phyloP scores from a whole-genome alignment of 2,113 vertebrate species.

The Charina bottae region DNA sequence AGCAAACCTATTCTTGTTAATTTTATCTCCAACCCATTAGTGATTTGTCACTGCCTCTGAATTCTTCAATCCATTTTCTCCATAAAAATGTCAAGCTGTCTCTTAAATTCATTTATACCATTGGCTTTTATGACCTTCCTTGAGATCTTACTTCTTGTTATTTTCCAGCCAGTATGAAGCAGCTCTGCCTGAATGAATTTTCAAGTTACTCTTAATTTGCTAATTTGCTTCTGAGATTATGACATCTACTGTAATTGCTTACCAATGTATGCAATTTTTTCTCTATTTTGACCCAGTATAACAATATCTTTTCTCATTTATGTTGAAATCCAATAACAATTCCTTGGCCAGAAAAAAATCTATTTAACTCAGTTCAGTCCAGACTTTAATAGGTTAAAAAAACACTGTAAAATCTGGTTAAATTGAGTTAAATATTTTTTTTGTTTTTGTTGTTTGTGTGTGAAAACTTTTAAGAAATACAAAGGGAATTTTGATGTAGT shows the following conservation, averaged over 20 bases:
- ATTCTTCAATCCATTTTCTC: constrained; percentile 62
- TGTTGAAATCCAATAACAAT: neutral
- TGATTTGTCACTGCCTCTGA: constrained; percentile 68
- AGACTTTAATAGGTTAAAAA: neutral
- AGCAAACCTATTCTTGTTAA: constrained; percentile 70
- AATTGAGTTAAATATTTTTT: neutral
- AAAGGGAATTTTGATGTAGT: neutral
- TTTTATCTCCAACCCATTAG: constrained; percentile 67
- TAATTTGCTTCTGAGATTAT: constrained; percentile 2
- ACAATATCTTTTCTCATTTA: neutral
- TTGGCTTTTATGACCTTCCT: constrained; percentile 65
- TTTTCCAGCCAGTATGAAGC: constrained; percentile 53
- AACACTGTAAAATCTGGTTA: neutral
- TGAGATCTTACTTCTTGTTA: constrained; percentile 63
- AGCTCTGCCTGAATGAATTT: constrained; percentile 22
- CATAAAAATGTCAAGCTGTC: constrained; percentile 67
- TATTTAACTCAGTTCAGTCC: neutral
- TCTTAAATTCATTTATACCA: constrained; percentile 67
- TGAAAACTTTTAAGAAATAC: neutral
- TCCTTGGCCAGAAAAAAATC: neutral
- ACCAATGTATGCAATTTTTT: neutral
- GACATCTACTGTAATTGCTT: constrained; percentile 13
- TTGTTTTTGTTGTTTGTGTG: neutral
- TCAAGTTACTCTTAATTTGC: constrained; percentile 43
- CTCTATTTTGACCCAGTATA: neutral